Percentiles rank a stretch among this genome's conserved stretches.
Evolutionary conservation across 2,113 vertebrate species (phyloP).

Genomic region (Benitochromis conjunctus): DNA sequence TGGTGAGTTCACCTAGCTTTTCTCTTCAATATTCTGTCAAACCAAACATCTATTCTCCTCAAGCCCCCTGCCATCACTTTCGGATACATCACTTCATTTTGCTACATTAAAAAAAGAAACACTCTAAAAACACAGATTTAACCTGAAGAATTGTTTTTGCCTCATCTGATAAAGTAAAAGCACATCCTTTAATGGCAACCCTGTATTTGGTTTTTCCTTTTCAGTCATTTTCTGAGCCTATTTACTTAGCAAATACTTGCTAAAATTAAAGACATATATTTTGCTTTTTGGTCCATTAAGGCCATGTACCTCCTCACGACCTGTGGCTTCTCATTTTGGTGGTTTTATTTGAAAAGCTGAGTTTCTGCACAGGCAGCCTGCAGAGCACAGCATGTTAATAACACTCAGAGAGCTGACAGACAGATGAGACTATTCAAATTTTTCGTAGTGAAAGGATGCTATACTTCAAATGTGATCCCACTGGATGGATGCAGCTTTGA

Average conservation of each 20-base stretch:
- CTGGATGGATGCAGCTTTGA: not conserved
- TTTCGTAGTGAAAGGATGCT: not conserved
- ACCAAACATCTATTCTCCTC: not conserved
- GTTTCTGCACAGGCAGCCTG: not conserved
- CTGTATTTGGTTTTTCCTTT: not conserved
- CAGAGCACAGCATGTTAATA: constrained; percentile 13
- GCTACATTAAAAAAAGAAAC: not conserved
- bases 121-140: not conserved
- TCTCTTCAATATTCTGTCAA: constrained; percentile 11
- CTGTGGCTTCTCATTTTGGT: not conserved
- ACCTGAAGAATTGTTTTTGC: not conserved
- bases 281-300: not conserved
- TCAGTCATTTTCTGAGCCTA: not conserved
- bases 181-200: not conserved
- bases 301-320: not conserved
- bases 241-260: constrained; percentile 17
- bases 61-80: not conserved
- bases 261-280: constrained; percentile 1
- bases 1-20: constrained; percentile 12
- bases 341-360: constrained; percentile 18
- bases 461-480: constrained; percentile 3
- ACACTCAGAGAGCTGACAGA: constrained; percentile 4
- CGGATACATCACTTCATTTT: constrained; percentile 3
- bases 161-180: not conserved
- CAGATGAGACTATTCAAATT: constrained; percentile 17